These are phyloP conservation scores for Venustaconcha ellipsiformis DNA, from an alignment of 1,140 invertebrate genomes.

Conservation along the genomic window DNA sequence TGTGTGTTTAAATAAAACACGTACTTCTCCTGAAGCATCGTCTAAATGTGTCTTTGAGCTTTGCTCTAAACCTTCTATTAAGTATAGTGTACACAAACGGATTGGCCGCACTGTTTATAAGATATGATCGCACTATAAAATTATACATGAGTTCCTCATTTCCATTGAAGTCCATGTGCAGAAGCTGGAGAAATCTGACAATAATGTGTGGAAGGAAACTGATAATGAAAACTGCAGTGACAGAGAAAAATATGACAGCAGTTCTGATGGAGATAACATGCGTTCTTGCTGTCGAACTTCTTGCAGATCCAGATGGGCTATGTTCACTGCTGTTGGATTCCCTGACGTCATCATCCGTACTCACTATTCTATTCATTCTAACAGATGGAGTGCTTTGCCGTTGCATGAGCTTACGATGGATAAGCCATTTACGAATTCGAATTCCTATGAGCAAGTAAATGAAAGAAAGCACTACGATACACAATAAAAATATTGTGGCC, in stretches of 20 bases:
- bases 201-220: slow-evolving; percentile 60
- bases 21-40: not conserved
- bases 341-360: slow-evolving; percentile 34
- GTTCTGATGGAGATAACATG: slow-evolving; percentile 37
- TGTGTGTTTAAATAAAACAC: too few relatives aligned
- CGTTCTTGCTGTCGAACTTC: not conserved
- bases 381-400: slow-evolving; percentile 7
- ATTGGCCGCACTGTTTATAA: slow-evolving; percentile 58
- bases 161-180: slow-evolving; percentile 35
- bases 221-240: slow-evolving; percentile 55
- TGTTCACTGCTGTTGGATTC: slow-evolving; percentile 4
- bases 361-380: not conserved
- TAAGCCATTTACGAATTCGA: slow-evolving; percentile 12
- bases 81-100: slow-evolving; percentile 61
- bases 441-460: slow-evolving; percentile 13
- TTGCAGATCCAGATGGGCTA: slow-evolving; percentile 20
- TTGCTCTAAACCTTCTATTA: slow-evolving; percentile 52
- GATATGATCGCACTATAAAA: slow-evolving; percentile 53
- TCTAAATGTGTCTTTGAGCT: slow-evolving; percentile 35
- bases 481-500: slow-evolving; percentile 19
- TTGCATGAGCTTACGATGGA: slow-evolving; percentile 2
- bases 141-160: slow-evolving; percentile 47
- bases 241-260: slow-evolving; percentile 54
- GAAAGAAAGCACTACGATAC: slow-evolving; percentile 24
- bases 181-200: slow-evolving; percentile 42